Evolutionary conservation across 2,797 vertebrate species (phyloP), one percentile per base, ranked within the genome.

Genomic region (Morelia viridis): DNA sequence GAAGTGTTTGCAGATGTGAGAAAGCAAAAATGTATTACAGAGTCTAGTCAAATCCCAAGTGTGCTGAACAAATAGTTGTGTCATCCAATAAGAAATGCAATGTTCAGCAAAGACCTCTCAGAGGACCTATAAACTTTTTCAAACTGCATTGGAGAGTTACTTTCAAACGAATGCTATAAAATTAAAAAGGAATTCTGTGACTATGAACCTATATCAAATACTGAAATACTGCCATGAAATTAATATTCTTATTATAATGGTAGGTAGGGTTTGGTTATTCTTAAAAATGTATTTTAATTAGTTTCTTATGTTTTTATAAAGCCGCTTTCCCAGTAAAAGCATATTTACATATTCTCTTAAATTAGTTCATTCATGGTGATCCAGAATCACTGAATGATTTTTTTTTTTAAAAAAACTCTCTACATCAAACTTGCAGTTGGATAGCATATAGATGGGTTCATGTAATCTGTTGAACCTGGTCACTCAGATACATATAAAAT

Each of bases 121-220:
- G 1, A 86, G 58, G 62, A 86, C 56, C 83, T 31, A 76, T 89
- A 89, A 60, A 92, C 76, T 17, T 58, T 84, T 65, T 58, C 53
- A 89, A 46, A 61, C 26, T 87, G 35, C 83, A 90, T 85, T 57
- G 53, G 56, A 89, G 57, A 85, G 62, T 28, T 62, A 35, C 41
- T 80, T 90, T 90, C 22, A 80, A 80, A 87, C 57, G 28, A 87
- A 89, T 87, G 61, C 56, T 24, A 26, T 19, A 71, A 50, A 60
- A 87, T 90, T 87, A 87, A 62, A 90, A 90, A 87, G 53, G 92
- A 92, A 87, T 53, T 90, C 19, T 53, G 46, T 87, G 35, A 65
- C 83, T 71, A 31, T 50, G 28, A 58, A 62, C 26, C 80, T 89
- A 11, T 46, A 68, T 46, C 56, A 87, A 80, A 80, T 24, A 22